Conservation (phyloP, 2,113 vertebrate species). For the Tonatia bakeri region DNA sequence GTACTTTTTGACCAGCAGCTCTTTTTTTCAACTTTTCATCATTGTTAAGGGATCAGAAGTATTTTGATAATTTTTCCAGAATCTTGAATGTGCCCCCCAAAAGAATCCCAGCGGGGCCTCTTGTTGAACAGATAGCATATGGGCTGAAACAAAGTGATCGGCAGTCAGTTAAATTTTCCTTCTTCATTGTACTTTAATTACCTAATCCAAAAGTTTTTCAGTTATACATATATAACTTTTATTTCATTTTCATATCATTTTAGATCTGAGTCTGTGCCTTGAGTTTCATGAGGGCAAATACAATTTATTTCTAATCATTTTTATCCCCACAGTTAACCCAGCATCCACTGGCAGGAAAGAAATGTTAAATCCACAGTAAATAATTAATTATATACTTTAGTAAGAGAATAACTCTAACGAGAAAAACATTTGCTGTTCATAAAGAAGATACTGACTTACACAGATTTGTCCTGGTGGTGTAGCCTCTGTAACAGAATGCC, state of each 20-base stretch:
- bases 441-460: background rate
- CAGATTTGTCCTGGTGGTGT: background rate
- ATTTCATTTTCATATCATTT: background rate
- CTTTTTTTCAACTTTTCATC: background rate
- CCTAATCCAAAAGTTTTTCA: background rate
- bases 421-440: background rate
- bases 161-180: background rate
- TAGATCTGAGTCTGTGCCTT: background rate
- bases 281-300: background rate
- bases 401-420: background rate
- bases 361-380: background rate
- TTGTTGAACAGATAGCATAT: background rate
- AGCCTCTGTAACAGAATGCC: background rate
- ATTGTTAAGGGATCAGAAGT: background rate
- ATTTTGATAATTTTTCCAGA: background rate
- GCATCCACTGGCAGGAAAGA: background rate
- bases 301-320: background rate
- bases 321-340: background rate
- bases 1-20: background rate
- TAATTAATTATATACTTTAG: background rate
- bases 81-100: background rate
- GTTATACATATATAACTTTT: background rate
- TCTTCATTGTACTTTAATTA: background rate
- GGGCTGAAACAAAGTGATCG: background rate
- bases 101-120: accelerated